Percentiles rank a stretch among this genome's conserved stretches.
Evolutionary conservation across 2,797 vertebrate species (phyloP).

Genomic region (Gephyroberyx darwinii): DNA sequence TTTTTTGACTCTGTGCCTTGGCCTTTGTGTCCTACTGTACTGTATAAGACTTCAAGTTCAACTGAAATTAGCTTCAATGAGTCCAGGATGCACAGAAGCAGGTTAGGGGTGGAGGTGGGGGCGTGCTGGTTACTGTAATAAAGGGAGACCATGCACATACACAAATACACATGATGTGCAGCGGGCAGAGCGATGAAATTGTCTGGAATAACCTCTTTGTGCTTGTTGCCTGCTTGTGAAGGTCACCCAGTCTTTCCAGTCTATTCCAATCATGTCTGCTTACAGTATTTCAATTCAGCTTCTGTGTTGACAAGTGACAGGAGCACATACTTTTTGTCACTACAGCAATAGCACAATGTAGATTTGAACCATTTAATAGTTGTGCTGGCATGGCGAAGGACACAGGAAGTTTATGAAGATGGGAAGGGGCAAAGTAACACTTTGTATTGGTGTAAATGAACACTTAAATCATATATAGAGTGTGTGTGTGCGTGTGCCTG

Average conservation of each 20-base stretch:
- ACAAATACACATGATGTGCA: constrained; percentile 2
- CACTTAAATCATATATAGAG: neutral
- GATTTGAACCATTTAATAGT: neutral
- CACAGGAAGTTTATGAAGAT: neutral
- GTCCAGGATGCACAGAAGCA: constrained; percentile 11
- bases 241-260: constrained; percentile 7
- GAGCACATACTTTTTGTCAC: neutral
- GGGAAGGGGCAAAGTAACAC: no score
- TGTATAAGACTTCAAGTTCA: constrained; percentile 42
- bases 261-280: constrained; percentile 16
- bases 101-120: neutral
- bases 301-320: constrained; percentile 8
- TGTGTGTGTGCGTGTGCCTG: neutral
- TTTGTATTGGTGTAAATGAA: neutral
- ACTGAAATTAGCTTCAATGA: constrained; percentile 47
- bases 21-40: constrained; percentile 13
- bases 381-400: no score
- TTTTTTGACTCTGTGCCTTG: constrained; percentile 15
- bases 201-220: constrained; percentile 25
- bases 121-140: neutral
- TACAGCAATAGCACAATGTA: neutral
- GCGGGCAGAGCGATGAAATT: constrained; percentile 28
- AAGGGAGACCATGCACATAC: no score
- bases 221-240: constrained; percentile 16
- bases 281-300: constrained; percentile 3